Percentiles rank a stretch among this genome's conserved stretches.
Conservation (phyloP, 92 coral and sea anemone genomes). For the Palythoa heliodiscus region DNA sequence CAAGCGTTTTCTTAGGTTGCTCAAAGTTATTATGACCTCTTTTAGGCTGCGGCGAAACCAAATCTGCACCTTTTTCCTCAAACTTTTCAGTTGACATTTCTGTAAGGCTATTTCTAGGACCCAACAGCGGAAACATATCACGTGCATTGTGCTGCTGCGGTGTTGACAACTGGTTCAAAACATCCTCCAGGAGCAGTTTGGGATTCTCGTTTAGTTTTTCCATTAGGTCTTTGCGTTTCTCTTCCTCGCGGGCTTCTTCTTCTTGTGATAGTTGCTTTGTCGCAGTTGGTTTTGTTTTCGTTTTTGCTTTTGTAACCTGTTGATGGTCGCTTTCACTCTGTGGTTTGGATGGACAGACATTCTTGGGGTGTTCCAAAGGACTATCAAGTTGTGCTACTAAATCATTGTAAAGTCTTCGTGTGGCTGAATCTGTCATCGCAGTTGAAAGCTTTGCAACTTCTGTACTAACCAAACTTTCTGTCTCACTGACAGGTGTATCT, state of each 20-base stretch:
- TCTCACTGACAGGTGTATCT: not conserved
- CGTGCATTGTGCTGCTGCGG: slow-evolving; percentile 35
- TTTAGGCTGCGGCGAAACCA: not conserved
- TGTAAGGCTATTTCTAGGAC: slow-evolving; percentile 30
- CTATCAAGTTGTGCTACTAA: slow-evolving; percentile 63
- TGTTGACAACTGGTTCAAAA: slow-evolving; percentile 30
- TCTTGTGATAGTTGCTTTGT: slow-evolving; percentile 15
- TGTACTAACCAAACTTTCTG: not conserved
- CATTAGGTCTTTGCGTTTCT: slow-evolving; percentile 31
- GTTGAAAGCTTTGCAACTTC: slow-evolving; percentile 3
- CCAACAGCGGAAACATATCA: slow-evolving; percentile 23
- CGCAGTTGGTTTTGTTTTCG: not conserved
- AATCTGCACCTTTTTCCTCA: not conserved
- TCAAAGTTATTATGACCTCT: not conserved
- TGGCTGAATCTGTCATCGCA: slow-evolving; percentile 28
- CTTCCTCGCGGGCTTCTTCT: slow-evolving; percentile 38
- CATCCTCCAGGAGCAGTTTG: slow-evolving; percentile 8
- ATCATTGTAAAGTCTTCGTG: slow-evolving; percentile 56
- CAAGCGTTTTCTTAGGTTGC: not conserved
- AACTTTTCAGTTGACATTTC: slow-evolving; percentile 29
- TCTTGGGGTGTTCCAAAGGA: slow-evolving; percentile 52
- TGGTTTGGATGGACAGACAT: slow-evolving; percentile 51
- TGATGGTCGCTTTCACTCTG: slow-evolving; percentile 10
- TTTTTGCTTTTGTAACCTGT: not conserved
- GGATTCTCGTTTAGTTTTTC: slow-evolving; percentile 31